A percentile compares a stretch with the other conserved stretches of the same genome.
Conservation (phyloP, 2,797 vertebrate genomes). For the Rhabdomys pumilio region DNA sequence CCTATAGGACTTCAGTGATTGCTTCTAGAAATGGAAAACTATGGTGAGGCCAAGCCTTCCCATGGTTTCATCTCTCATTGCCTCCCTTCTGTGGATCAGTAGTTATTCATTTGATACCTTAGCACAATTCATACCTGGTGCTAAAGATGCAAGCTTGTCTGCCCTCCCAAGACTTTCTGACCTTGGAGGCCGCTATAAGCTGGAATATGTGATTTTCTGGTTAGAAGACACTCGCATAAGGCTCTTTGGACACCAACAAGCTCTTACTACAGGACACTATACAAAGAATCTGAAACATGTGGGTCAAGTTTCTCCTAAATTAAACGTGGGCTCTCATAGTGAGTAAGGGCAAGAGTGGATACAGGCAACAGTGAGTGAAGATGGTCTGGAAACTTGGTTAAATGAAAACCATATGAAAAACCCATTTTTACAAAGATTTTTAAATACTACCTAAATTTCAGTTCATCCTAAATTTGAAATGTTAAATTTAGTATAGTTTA, state of each 20-base stretch:
- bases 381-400: constrained; percentile 60
- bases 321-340: constrained; percentile 57
- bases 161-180: constrained; percentile 46
- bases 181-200: constrained; percentile 26
- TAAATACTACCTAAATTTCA: constrained; percentile 56
- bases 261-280: constrained; percentile 65
- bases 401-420: constrained; percentile 72
- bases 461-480: constrained; percentile 65
- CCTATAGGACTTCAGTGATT: constrained; percentile 19
- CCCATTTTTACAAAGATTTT: constrained; percentile 72
- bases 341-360: not conserved
- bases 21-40: constrained; percentile 80
- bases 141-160: not conserved
- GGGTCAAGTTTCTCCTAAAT: constrained; percentile 60
- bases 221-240: constrained; percentile 67
- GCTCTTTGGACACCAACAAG: constrained; percentile 68
- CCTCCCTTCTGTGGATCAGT: not conserved
- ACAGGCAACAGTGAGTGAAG: constrained; percentile 28
- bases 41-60: constrained; percentile 57
- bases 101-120: not conserved
- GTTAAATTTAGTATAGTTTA: constrained; percentile 53
- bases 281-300: constrained; percentile 75
- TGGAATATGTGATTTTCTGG: constrained; percentile 75
- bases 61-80: not conserved
- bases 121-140: not conserved